A percentile compares a stretch with the other conserved stretches of the same genome.
These are phyloP conservation scores for Nyctibius grandis DNA, from an alignment of 2,797 vertebrate species.

Conservation along the genomic window DNA sequence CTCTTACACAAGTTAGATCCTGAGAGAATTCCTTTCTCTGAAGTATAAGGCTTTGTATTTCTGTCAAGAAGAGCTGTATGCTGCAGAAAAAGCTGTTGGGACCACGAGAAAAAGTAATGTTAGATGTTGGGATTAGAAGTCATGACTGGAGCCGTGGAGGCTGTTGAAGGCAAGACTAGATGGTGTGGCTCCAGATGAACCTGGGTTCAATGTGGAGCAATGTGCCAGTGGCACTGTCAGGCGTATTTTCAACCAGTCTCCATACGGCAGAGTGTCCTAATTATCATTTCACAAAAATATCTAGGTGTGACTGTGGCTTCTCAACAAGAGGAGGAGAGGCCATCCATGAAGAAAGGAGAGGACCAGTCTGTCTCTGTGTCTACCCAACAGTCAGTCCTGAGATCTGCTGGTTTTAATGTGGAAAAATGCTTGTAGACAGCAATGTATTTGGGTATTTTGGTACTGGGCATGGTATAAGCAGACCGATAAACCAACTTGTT, in stretches of 20 bases:
- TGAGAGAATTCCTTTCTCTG: not conserved
- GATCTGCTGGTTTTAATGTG: not conserved
- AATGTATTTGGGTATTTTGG: not conserved
- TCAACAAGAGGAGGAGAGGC: not conserved
- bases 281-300: not conserved
- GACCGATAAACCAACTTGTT: not conserved
- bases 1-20: not conserved
- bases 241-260: not conserved
- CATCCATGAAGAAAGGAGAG: not conserved
- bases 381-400: not conserved
- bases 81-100: not conserved
- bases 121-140: not conserved
- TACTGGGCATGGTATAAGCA: not conserved
- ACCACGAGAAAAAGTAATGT: not conserved
- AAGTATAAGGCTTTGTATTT: not conserved
- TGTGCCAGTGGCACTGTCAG: accelerated
- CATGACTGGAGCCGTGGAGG: not conserved
- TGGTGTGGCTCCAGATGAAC: not conserved
- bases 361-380: not conserved
- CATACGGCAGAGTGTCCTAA: not conserved
- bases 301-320: not conserved
- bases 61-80: not conserved
- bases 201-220: not conserved
- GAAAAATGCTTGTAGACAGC: not conserved
- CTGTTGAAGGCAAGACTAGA: not conserved